These are phyloP conservation scores for Anthoscopus minutus DNA, from an alignment of 2,113 vertebrate genomes.

Conservation along the genomic window DNA sequence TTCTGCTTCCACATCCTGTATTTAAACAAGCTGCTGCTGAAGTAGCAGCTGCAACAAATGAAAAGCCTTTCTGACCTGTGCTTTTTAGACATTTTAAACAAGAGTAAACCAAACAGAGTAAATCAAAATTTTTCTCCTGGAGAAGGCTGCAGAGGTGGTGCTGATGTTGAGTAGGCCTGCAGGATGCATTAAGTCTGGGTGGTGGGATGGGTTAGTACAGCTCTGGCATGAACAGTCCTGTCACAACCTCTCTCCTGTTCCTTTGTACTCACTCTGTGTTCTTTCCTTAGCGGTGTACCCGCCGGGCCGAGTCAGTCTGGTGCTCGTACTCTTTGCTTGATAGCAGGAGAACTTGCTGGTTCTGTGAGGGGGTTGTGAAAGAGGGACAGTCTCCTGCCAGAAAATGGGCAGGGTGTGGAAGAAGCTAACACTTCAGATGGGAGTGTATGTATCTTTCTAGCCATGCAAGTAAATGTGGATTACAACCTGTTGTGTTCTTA, in stretches of 20 bases:
- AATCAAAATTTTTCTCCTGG: background rate
- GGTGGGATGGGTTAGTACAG: background rate
- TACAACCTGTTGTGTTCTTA: background rate
- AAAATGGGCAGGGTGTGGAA: background rate
- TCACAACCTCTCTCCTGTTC: background rate
- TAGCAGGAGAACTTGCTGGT: background rate
- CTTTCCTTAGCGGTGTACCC: fast-evolving
- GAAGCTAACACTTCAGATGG: background rate
- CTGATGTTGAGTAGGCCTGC: background rate
- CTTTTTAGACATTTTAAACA: background rate
- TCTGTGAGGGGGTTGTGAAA: background rate
- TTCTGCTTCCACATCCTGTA: background rate
- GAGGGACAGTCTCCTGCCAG: background rate
- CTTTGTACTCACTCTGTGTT: background rate
- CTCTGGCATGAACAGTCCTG: background rate
- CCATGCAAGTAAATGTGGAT: background rate
- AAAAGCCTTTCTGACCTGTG: background rate
- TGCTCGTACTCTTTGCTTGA: background rate
- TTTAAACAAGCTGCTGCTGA: background rate
- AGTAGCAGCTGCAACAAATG: background rate
- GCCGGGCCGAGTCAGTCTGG: background rate
- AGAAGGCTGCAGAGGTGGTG: background rate
- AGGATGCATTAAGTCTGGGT: background rate
- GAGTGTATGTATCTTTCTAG: background rate
- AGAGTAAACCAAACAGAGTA: background rate